These are phyloP conservation scores for Diadegma fenestrale DNA, from an alignment of 2,888 invertebrate species.

Conservation along the genomic window DNA sequence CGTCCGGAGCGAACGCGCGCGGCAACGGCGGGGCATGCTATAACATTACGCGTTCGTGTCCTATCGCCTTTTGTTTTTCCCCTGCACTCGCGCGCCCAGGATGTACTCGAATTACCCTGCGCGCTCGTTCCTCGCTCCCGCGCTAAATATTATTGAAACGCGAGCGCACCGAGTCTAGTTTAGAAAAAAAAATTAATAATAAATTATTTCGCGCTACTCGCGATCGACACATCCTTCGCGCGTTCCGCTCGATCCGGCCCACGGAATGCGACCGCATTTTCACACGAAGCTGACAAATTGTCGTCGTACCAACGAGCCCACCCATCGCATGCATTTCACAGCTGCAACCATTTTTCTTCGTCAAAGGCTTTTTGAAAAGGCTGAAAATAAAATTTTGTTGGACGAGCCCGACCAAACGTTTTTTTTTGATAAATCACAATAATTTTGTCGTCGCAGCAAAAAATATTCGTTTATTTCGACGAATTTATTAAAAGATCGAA, in stretches of 20 bases:
- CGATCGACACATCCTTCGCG: neutral
- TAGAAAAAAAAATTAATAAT: neutral
- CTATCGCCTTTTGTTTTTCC: constrained; percentile 28
- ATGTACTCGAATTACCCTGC: constrained; percentile 65
- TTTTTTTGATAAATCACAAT: no score
- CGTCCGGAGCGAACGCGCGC: neutral
- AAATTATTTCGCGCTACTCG: neutral
- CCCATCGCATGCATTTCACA: constrained; percentile 11
- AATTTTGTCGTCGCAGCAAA: no score
- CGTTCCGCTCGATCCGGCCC: constrained; percentile 37
- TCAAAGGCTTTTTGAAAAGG: no score
- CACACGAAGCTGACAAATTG: constrained; percentile 48
- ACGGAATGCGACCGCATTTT: constrained; percentile 57
- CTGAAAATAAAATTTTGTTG: no score
- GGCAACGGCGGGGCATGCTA: neutral
- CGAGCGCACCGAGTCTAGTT: neutral
- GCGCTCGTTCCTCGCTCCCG: constrained; percentile 2
- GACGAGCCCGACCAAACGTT: no score
- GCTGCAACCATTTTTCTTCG: neutral
- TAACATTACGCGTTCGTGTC: constrained; percentile 29
- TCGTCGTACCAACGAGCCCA: constrained; percentile 44
- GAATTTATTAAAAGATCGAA: no score
- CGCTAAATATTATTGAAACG: neutral
- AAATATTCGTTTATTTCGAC: no score
- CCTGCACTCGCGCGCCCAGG: constrained; percentile 49